Percentiles rank a stretch among this genome's conserved stretches.
Conservation (phyloP, 2,888 invertebrate genomes). For the Acronicta psi region DNA sequence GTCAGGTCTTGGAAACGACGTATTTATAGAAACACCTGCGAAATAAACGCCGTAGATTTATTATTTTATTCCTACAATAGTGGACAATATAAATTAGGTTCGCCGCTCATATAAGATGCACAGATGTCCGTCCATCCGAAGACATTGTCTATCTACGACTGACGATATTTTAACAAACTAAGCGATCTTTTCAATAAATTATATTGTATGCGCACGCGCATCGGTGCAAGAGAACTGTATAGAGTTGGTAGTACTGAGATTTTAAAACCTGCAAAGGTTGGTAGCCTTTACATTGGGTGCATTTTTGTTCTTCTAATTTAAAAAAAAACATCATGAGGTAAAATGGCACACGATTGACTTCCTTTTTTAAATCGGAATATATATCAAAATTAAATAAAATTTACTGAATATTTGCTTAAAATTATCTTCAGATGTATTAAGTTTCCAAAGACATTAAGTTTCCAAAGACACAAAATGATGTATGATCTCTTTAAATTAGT, state of each 20-base stretch:
- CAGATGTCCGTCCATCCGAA: constrained; percentile 64
- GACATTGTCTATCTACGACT: constrained; percentile 68
- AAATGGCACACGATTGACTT: too few species aligned
- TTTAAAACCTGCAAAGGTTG: neutral
- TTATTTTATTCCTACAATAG: constrained; percentile 38
- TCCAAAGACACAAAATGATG: too few species aligned
- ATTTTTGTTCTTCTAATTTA: too few species aligned
- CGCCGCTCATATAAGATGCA: constrained; percentile 60
- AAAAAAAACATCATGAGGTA: too few species aligned
- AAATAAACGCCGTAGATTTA: constrained; percentile 44
- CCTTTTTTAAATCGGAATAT: too few species aligned
- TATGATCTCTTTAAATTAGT: too few species aligned
- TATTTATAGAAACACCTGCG: constrained; percentile 59
- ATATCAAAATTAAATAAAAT: too few species aligned
- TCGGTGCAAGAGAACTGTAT: constrained; percentile 19
- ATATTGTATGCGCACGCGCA: constrained; percentile 66
- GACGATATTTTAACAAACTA: constrained; percentile 77
- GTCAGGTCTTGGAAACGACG: constrained; percentile 41
- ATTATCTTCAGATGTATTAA: too few species aligned
- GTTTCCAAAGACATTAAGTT: too few species aligned
- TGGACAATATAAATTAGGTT: constrained; percentile 62
- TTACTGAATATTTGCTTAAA: too few species aligned
- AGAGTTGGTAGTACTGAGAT: constrained; percentile 38
- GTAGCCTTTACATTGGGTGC: neutral
- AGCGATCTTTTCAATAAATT: constrained; percentile 72